These are phyloP conservation scores for Sarcophaga bullata DNA, from an alignment of 1,140 invertebrate genomes.

Conservation along the genomic window DNA sequence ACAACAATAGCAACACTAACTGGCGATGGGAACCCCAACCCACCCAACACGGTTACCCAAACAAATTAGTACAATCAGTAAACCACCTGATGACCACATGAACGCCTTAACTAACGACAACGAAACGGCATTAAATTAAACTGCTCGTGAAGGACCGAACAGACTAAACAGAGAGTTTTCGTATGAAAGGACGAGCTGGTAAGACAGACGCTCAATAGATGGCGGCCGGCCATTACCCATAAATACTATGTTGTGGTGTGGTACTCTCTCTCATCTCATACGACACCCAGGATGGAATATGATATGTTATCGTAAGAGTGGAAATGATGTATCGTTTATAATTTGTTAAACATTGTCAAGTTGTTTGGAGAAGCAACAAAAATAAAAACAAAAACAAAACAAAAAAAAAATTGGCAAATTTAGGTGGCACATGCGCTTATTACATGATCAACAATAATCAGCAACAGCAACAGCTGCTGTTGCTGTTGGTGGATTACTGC, in stretches of 20 bases:
- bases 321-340: constrained; percentile 19
- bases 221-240: neutral
- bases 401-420: neutral
- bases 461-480: neutral
- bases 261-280: no score
- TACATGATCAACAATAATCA: neutral
- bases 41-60: neutral
- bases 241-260: no score
- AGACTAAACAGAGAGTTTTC: neutral
- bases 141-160: neutral
- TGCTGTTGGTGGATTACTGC: neutral
- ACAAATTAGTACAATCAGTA: no score
- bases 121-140: constrained; percentile 2
- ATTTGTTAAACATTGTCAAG: constrained; percentile 34
- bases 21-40: neutral
- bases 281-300: no score
- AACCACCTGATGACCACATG: no score
- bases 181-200: neutral
- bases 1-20: neutral
- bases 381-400: no score
- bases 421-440: constrained; percentile 25
- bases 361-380: neutral
- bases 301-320: no score
- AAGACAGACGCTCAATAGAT: neutral
- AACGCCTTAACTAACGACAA: neutral